phyloP scores from a whole-genome alignment of 2,797 vertebrate genomes.

The Malacoraja senta region DNA sequence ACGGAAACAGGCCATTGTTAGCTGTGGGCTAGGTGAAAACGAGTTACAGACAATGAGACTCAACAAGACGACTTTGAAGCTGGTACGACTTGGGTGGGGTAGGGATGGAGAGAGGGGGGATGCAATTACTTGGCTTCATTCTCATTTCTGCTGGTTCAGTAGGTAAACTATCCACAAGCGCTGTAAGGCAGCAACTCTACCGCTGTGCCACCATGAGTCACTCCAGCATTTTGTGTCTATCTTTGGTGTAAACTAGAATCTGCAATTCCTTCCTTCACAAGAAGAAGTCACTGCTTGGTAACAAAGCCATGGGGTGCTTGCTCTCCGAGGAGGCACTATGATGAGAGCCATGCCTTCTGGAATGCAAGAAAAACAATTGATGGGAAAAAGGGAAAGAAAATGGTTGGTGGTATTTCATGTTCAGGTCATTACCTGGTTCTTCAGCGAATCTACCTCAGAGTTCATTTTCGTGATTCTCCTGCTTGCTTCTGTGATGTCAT shows the following conservation, averaged over 20 bases:
- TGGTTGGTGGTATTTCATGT: not conserved
- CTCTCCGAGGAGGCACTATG: not conserved
- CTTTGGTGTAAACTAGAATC: too few relatives aligned
- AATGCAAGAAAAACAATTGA: not conserved
- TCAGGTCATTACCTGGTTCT: not conserved
- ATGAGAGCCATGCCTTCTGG: not conserved
- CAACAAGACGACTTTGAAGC: too few relatives aligned
- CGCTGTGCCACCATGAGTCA: too few relatives aligned
- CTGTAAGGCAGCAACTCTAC: too few relatives aligned
- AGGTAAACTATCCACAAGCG: not conserved
- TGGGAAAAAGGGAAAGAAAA: too few relatives aligned
- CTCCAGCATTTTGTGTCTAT: too few relatives aligned
- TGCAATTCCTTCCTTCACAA: too few relatives aligned
- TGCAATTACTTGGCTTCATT: not conserved
- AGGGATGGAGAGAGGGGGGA: too few relatives aligned
- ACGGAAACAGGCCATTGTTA: too few relatives aligned
- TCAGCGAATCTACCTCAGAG: not conserved
- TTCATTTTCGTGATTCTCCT: not conserved
- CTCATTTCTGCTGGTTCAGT: not conserved
- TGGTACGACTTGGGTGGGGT: too few relatives aligned
- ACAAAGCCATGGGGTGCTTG: not conserved
- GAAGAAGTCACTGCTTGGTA: not conserved
- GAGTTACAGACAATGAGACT: too few relatives aligned
- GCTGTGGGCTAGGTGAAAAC: too few relatives aligned
- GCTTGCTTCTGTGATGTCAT: not conserved